Base-by-base conservation (phyloP, 2,113 vertebrate species). In the Alethe castanea region DNA sequence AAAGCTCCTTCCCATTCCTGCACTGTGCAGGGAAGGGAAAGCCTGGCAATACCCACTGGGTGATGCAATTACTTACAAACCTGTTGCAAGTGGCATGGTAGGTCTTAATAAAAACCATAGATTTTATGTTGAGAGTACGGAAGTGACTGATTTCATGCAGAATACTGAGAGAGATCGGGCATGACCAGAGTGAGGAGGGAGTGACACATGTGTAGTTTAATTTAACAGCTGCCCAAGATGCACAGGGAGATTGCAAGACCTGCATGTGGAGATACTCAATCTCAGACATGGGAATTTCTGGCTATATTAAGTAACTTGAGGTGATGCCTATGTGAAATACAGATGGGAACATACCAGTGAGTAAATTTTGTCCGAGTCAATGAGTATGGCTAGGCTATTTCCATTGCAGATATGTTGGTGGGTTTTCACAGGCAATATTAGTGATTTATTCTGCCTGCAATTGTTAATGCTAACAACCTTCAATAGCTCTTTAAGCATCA, bases 391-490 rank as follows among this genome's bases (percentile, higher is more conserved):
- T 86, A 35, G 73, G 50, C 56, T 91, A 14, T 80, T 93, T 76
- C 70, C 86, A 18, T 70, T 62, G 66, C 48, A 65, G 57, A 35
- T 64, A 19, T 8, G 14, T 38, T 86, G 35, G 22, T 79, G 36
- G 24, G 38, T 67, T 54, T 86, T 92, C 10, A 11, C 11, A 14
- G 69, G 52, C 92, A 88, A 67, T 71, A 38, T 15, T 56, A 25
- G 52, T 86, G 80, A 91, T 89, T 84, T 84, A 81, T 94, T 92
- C 86, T 91, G 52, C 35, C 85, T 73, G 57, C 42, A 79, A 4
- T 86, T 89, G 61, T 82, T 95, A 77, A 78, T 31, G 52, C 52
- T 91, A 85, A 66, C 73, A 88, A 22, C 59, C 81, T 93, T 90
- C 70, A 47, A 76, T 62, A 77, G 59, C 64, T 91, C 54, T 80